Conservation (phyloP, 1,140 invertebrate species). For the Caenorhabditis briggsae region DNA sequence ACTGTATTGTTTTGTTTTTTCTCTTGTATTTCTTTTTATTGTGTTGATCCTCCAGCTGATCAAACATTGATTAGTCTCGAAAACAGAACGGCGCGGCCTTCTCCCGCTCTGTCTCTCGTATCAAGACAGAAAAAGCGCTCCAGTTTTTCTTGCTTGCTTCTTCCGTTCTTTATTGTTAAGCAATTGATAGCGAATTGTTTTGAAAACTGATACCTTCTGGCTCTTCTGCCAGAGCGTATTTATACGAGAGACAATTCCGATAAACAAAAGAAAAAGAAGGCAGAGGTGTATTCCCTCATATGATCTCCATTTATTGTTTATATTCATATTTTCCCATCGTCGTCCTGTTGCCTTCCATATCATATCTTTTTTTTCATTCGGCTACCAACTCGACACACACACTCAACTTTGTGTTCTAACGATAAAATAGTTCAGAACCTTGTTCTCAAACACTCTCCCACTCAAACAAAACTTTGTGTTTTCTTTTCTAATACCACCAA, state of each 20-base stretch:
- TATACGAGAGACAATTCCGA: not conserved
- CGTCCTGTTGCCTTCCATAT: conserved; percentile 9
- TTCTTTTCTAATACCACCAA: conserved; percentile 4
- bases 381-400: not conserved
- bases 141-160: conserved; percentile 12
- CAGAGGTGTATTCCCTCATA: not conserved
- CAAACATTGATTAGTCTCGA: conserved; percentile 53
- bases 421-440: not conserved
- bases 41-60: conserved; percentile 54
- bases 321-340: conserved; percentile 35
- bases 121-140: not conserved
- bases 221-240: conserved; percentile 11
- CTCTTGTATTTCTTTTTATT: conserved; percentile 11
- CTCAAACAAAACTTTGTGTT: not conserved
- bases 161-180: not conserved
- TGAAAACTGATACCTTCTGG: conserved; percentile 29
- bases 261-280: conserved; percentile 9
- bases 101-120: conserved; percentile 18
- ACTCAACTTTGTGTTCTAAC: not conserved
- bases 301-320: conserved; percentile 32
- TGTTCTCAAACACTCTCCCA: not conserved
- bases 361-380: conserved; percentile 32
- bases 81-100: conserved; percentile 32
- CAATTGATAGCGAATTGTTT: conserved; percentile 32
- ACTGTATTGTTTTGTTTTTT: conserved; percentile 33